Evolutionary conservation across 2,797 vertebrate genomes (phyloP).

Genomic region (Phrynocephalus vlangalii): DNA sequence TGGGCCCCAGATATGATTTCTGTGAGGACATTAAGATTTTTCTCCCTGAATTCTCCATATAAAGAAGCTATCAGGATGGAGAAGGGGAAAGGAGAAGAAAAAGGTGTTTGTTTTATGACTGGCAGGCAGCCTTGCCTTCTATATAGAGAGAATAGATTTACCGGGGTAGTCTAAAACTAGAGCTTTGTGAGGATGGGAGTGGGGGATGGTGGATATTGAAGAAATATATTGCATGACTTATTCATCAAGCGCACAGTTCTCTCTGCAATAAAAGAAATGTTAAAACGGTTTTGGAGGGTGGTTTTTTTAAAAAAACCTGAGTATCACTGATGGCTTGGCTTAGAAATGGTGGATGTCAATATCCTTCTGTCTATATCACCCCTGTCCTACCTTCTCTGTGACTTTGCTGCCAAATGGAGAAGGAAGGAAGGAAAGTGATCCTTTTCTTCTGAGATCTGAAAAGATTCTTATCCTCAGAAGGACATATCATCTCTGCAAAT

Average conservation of each 20-base stretch:
- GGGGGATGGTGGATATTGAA: no score
- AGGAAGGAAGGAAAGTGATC: neutral
- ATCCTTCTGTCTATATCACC: neutral
- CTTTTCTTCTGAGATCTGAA: no score
- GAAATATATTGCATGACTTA: no score
- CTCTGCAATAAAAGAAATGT: neutral
- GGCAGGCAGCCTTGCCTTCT: neutral
- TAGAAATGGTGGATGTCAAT: neutral
- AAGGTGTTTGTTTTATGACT: neutral
- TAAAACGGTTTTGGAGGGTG: no score
- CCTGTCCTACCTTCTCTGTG: neutral
- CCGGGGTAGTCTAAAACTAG: neutral
- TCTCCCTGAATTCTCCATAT: neutral
- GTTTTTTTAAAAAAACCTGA: neutral
- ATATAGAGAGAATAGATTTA: neutral
- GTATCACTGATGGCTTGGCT: neutral
- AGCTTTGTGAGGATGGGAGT: no score
- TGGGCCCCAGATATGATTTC: neutral
- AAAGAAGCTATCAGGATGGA: neutral
- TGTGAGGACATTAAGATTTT: neutral
- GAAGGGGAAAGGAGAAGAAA: neutral
- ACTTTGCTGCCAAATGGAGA: neutral
- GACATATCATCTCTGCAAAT: no score
- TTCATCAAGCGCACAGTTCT: neutral
- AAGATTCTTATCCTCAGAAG: no score